Evolutionary conservation across 2,888 invertebrate species (phyloP).

Genomic region (Seira musarum): DNA sequence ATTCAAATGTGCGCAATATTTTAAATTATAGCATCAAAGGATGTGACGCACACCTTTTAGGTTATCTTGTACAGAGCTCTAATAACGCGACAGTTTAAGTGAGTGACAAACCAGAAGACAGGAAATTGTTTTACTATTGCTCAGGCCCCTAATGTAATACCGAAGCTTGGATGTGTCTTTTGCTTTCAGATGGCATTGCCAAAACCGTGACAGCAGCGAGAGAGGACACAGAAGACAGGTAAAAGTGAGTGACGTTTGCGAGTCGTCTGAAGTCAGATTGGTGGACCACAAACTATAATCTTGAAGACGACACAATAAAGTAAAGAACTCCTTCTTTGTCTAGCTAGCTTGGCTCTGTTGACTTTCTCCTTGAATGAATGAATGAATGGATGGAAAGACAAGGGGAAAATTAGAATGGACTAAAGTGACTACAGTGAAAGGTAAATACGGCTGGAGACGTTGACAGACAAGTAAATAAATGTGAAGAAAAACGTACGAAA

Average conservation of each 20-base stretch:
- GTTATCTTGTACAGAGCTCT: no score
- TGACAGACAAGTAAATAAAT: slow-evolving; percentile 46
- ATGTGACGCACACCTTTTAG: no score
- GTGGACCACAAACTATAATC: slow-evolving; percentile 68
- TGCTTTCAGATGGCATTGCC: slow-evolving; percentile 50
- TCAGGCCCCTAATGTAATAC: no score
- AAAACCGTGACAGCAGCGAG: slow-evolving; percentile 58
- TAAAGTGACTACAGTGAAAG: slow-evolving; percentile 15
- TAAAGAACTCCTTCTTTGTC: no score
- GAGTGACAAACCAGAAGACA: no score
- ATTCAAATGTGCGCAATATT: no score
- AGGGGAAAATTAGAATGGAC: slow-evolving; percentile 26
- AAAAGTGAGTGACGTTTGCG: slow-evolving; percentile 51
- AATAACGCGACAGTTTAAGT: no score
- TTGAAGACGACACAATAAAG: no score
- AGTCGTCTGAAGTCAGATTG: slow-evolving; percentile 59
- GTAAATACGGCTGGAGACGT: slow-evolving; percentile 45
- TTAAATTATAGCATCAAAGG: no score
- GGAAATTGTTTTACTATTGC: no score
- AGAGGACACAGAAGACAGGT: slow-evolving; percentile 37
- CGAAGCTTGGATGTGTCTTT: no score
- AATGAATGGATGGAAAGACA: slow-evolving; percentile 28
- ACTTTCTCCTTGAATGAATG: slow-evolving; percentile 67
- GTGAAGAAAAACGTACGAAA: slow-evolving; percentile 2
- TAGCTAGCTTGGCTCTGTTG: no score